These are phyloP conservation scores for Odocoileus hemionus DNA, from an alignment of 2,113 vertebrate genomes.

Conservation along the genomic window DNA sequence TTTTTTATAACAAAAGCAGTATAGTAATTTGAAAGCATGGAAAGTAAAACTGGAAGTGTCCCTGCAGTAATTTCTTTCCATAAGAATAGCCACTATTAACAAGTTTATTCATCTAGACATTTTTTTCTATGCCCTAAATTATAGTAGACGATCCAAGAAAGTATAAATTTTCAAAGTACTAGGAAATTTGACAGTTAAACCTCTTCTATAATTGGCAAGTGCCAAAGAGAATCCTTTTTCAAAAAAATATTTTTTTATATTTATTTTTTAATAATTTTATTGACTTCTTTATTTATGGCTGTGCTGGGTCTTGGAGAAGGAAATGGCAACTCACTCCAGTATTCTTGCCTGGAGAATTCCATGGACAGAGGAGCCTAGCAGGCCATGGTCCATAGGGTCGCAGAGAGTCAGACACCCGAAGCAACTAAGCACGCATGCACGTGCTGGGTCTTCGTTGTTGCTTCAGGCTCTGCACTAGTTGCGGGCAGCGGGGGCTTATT, in stretches of 20 bases:
- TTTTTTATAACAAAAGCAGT: background rate
- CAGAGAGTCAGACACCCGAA: background rate
- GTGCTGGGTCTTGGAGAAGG: background rate
- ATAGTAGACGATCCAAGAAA: background rate
- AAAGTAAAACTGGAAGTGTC: constrained; percentile 13
- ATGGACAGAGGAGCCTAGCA: background rate
- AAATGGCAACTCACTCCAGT: background rate
- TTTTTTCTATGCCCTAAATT: background rate
- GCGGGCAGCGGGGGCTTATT: background rate
- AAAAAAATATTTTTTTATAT: background rate
- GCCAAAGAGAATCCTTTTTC: background rate
- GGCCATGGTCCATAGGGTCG: fast-evolving
- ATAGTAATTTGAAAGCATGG: background rate
- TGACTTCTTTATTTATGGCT: background rate
- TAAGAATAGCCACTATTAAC: background rate
- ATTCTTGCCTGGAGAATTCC: background rate
- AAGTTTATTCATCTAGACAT: background rate
- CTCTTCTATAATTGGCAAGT: background rate
- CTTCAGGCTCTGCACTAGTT: background rate
- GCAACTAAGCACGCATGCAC: background rate
- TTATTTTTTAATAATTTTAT: background rate
- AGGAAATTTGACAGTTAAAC: background rate
- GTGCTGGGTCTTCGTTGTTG: background rate
- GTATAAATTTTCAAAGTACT: background rate
- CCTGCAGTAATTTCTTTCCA: background rate